Percentiles rank a stretch among this genome's conserved stretches.
Evolutionary conservation across 2,888 invertebrate species (phyloP).

Genomic region (Magallana nippona): DNA sequence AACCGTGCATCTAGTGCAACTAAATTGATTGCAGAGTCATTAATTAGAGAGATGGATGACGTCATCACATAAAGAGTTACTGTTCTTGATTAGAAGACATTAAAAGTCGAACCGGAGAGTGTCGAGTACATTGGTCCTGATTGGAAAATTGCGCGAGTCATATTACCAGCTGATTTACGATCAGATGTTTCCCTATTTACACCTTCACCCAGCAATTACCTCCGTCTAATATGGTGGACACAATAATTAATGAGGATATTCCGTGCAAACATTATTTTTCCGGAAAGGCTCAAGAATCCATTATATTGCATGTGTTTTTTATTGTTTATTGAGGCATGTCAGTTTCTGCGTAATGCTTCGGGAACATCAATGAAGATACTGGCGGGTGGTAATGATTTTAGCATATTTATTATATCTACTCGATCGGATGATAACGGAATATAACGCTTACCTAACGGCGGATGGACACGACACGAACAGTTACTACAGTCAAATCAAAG

Average conservation of each 20-base stretch:
- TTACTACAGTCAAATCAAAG: too few species aligned
- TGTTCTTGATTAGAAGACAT: too few species aligned
- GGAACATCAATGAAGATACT: neutral
- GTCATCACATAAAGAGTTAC: neutral
- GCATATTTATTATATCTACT: too few species aligned
- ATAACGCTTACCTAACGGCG: too few species aligned
- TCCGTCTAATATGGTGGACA: neutral
- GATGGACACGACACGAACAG: too few species aligned
- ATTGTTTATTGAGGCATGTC: slow-evolving; percentile 16
- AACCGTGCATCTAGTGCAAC: too few species aligned
- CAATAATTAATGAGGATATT: slow-evolving; percentile 3
- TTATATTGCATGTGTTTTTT: neutral
- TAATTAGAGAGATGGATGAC: neutral
- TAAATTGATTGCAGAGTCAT: neutral
- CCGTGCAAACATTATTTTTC: slow-evolving; percentile 2
- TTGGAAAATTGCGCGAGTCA: neutral
- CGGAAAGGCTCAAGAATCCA: slow-evolving; percentile 4
- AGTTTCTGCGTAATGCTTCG: neutral
- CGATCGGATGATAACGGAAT: neutral
- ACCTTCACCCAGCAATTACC: neutral
- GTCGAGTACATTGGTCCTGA: neutral
- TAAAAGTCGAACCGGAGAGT: too few species aligned
- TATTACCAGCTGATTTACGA: slow-evolving; percentile 1
- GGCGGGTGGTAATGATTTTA: too few species aligned
- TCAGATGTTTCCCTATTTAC: slow-evolving; percentile 7